Evolutionary conservation across 2,797 vertebrate genomes (phyloP).

Genomic region (Pristis pectinata): DNA sequence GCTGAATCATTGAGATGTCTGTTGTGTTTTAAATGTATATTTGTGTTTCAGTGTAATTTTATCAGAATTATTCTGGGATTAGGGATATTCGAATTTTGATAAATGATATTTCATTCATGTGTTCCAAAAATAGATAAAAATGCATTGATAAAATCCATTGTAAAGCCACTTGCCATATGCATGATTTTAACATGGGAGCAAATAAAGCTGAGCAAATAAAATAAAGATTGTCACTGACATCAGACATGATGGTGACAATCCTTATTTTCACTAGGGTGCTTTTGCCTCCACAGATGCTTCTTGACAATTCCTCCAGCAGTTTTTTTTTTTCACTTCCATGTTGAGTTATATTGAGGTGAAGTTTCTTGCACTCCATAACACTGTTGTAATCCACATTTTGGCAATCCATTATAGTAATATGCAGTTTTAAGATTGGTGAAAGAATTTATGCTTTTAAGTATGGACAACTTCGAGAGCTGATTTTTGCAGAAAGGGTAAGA

Average conservation of each 20-base stretch:
- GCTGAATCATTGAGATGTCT: background rate
- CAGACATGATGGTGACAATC: background rate
- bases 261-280: too few species aligned
- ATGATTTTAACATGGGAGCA: background rate
- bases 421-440: background rate
- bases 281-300: too few species aligned
- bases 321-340: too few species aligned
- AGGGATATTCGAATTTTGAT: background rate
- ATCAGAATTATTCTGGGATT: background rate
- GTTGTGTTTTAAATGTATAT: background rate
- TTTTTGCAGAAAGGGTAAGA: background rate
- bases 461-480: background rate
- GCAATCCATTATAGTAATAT: background rate
- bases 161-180: background rate
- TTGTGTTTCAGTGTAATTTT: background rate
- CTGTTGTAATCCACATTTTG: background rate
- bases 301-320: too few species aligned
- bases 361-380: background rate
- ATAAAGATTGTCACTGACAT: background rate
- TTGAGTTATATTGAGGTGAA: too few species aligned
- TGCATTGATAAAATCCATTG: too few species aligned
- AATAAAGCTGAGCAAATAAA: background rate
- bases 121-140: background rate
- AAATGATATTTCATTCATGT: background rate
- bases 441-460: background rate